Base-by-base conservation (phyloP, 2,888 invertebrate genomes). In the Cerceris ruficornis region DNA sequence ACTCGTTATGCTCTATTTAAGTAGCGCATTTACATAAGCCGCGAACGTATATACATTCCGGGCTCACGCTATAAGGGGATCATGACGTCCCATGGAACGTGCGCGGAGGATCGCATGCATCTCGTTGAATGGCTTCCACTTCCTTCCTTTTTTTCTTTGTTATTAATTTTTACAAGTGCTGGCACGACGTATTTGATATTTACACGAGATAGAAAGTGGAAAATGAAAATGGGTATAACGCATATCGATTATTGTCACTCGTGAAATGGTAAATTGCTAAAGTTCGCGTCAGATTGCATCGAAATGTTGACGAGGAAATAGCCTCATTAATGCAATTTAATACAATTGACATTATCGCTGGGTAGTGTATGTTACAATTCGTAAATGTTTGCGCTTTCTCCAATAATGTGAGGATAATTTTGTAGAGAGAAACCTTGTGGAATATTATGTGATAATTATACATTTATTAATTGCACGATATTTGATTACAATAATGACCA, bases 1-100 rank as follows among this genome's bases (percentile, higher is more conserved):
- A 17, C 17, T 55, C 55, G 65, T 65, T 65, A 67, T 46, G 57
- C 58, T 67, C 67, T 41, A 57, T 67, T 67, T 67, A 57, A 58
- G 49, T 57, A 57, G 55, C 49, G 13, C 57, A 55, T 67, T 58
- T 58, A 58, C 67, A 57, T 67, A 67, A 67, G 67, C 67, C 46
- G 67, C 58, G 58, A 67, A 57, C 41, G 54, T 15, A 54, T 49
- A 28, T 11, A 46, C 46, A 46, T 58, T 49, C 41, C 62, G 50
- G 17, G 54, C 54, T 55, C 54, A 13, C 28, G 49, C 7, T 62
- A 17, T 28, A 49, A 60, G 60, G 13, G 42, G 60, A 43, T 28
- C 50, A 28, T 17, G 62, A 60, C 60, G 14, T 60, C 5, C 28
- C 50, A 11, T 11, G 11, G 50, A n/a, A 17, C 17, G 28, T 58